A percentile compares a stretch with the other conserved stretches of the same genome.
Conservation (phyloP, 2,888 invertebrate species). For the Mylabris sibirica region DNA sequence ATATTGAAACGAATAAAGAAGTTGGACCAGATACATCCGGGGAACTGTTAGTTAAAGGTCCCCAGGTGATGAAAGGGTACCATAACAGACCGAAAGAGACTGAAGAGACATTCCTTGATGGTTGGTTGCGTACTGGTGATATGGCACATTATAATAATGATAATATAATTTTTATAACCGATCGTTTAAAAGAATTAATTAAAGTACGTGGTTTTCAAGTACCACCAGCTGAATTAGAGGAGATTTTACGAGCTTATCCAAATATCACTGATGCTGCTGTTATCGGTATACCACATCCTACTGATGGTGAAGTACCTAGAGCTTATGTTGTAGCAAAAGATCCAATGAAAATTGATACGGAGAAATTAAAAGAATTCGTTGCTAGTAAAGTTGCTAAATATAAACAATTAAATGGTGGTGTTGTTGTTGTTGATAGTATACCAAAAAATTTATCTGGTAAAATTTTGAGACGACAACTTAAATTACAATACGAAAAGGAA, state of each 20-base stretch:
- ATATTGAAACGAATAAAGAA: slow-evolving; percentile 43
- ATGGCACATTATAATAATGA: slow-evolving; percentile 66
- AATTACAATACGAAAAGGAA: not conserved
- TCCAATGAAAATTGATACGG: slow-evolving; percentile 57
- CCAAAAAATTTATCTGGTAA: slow-evolving; percentile 71
- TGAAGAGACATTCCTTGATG: slow-evolving; percentile 71
- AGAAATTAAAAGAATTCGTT: slow-evolving; percentile 70
- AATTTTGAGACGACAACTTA: slow-evolving; percentile 64
- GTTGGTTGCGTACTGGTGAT: slow-evolving; percentile 81
- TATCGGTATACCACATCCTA: slow-evolving; percentile 74
- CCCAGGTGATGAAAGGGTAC: slow-evolving; percentile 85
- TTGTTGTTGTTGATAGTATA: slow-evolving; percentile 65
- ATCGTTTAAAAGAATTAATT: slow-evolving; percentile 83
- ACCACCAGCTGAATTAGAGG: slow-evolving; percentile 88
- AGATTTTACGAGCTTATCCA: slow-evolving; percentile 74
- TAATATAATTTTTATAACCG: slow-evolving; percentile 73
- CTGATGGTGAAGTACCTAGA: slow-evolving; percentile 77
- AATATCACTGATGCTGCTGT: slow-evolving; percentile 83
- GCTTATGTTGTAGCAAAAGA: slow-evolving; percentile 73
- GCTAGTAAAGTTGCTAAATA: slow-evolving; percentile 75
- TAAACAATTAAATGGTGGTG: slow-evolving; percentile 71
- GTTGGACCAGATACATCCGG: slow-evolving; percentile 71
- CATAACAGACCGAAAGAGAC: slow-evolving; percentile 78
- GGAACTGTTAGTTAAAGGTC: slow-evolving; percentile 77
- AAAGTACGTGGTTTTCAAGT: slow-evolving; percentile 78